Base-by-base conservation (phyloP, 1,140 invertebrate species). In the Popillia japonica region DNA sequence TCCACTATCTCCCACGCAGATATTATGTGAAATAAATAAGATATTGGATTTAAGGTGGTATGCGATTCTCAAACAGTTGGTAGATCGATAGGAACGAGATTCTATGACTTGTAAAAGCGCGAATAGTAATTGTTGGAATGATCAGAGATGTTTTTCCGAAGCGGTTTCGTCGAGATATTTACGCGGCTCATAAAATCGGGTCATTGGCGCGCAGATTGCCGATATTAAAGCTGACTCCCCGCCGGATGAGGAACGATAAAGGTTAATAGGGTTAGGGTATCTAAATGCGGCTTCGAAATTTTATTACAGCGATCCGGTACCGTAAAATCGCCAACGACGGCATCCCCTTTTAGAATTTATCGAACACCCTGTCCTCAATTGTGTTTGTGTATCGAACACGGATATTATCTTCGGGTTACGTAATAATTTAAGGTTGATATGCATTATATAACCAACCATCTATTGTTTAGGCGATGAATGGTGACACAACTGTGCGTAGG, bases 351-450 rank as follows among this genome's bases (percentile, higher is more conserved):
- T 17, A 55, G 48, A 55, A 55, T 55, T 55, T 55, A 55, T 55
- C 48, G 48, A 55, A 55, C 48, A 55, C 48, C 48, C 48, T 55
- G 48, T 55, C 14, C 48, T 55, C 48, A 17, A 55, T 55, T 55
- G 48, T 55, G 48, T n/a, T 55, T 55, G 48, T 55, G 48, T 55
- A 55, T 55, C 48, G 48, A 55, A 55, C 9, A 44, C 42, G 48
- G 48, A 17, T 55, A n/a, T 14, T 55, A 55, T 17, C 14, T 55
- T 55, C 14, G 14, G 48, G 17, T 55, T n/a, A 55, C 48, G 48
- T 55, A 55, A 55, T 55, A 55, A 55, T 55, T 55, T n/a, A 55
- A 55, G 48, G 48, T n/a, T 55, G 48, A 55, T 55, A 55, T 55
- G 14, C 14, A 55, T n/a, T 55, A n/a, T 55, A 55, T 55, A 55